Evolutionary conservation across 35 echinoderm and acorn worm genomes (phyloP), one percentile per base, ranked within the genome.

Genomic region (Acanthaster planci): DNA sequence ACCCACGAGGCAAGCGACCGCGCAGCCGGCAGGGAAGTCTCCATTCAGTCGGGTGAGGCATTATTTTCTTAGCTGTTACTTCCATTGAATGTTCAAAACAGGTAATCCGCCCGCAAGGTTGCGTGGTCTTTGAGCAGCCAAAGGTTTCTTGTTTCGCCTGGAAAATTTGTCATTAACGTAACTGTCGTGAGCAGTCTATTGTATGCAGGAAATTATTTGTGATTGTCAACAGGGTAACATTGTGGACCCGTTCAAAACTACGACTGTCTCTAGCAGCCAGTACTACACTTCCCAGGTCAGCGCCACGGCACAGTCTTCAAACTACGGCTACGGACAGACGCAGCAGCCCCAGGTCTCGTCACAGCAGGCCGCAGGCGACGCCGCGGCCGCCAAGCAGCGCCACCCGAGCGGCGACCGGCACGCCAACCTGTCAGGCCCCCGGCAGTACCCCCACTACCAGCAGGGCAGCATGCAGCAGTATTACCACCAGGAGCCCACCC

Each of bases 231-330:
- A 76, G 36, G 35, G 68, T 7, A 85, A 85, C 42, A 60, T 68
- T 26, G 52, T 59, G 14, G 87, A 92, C 57, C 77, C 90, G 1
- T 97, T 93, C 67, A 82, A 89, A 81, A 98, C 95, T 37, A 93
- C 85, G 19, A 98, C 95, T 27, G 92, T 93, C 36, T 98, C 95
- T 37, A 98, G 95, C 76, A 91, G 88, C 82, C 89, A 87, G 84
- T 98, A 89, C 67, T 93, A 90, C 85, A 87, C 86, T 39, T 78
- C 85, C 37, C 92, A 90, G 54, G 84, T 90, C 40, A 86, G 78
- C 17, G 83, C 85, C 75, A 85, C 77, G 31, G 67, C 78, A 19
- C 90, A 83, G 40, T 38, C 78, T 7, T 23, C 86, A 58, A 83
- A 86, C 10, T 78, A 85, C 82, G 75, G 35, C 75, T 81, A 89